Evolutionary conservation across 2,113 vertebrate species (phyloP).

Genomic region (Athene cunicularia): DNA sequence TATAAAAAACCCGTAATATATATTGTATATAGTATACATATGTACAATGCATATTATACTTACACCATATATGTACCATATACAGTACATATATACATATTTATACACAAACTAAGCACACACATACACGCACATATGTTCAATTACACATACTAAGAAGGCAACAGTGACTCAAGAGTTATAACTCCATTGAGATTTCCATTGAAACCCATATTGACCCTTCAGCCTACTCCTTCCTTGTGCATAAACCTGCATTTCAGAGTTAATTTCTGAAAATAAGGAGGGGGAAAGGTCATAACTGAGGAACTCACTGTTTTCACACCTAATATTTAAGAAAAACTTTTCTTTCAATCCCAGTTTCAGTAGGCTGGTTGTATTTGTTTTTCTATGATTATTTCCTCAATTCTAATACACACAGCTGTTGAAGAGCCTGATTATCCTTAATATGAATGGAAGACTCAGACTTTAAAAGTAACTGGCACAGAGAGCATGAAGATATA

Average conservation of each 20-base stretch:
- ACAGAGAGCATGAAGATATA: constrained; percentile 19
- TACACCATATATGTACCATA: constrained; percentile 48
- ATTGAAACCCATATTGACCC: background rate
- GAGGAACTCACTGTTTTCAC: background rate
- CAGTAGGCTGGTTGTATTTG: constrained; percentile 18
- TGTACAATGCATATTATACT: constrained; percentile 54
- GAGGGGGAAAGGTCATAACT: background rate
- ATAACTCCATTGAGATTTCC: background rate
- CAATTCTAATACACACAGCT: constrained; percentile 48
- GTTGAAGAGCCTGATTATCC: constrained; percentile 12
- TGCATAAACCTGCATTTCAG: background rate
- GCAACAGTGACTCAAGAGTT: background rate
- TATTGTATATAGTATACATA: constrained; percentile 55
- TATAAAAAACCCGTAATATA: background rate
- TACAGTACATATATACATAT: constrained; percentile 43
- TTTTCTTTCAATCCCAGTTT: background rate
- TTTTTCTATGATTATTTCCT: constrained; percentile 19
- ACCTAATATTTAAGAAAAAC: background rate
- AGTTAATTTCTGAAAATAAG: background rate
- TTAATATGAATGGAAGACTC: background rate
- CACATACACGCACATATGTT: background rate
- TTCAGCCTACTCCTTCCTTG: background rate
- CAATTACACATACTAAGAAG: background rate
- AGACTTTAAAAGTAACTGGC: constrained; percentile 41
- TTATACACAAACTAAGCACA: constrained; percentile 8